Conservation (phyloP, 2,797 vertebrate species). For the Molossus alvarezi region DNA sequence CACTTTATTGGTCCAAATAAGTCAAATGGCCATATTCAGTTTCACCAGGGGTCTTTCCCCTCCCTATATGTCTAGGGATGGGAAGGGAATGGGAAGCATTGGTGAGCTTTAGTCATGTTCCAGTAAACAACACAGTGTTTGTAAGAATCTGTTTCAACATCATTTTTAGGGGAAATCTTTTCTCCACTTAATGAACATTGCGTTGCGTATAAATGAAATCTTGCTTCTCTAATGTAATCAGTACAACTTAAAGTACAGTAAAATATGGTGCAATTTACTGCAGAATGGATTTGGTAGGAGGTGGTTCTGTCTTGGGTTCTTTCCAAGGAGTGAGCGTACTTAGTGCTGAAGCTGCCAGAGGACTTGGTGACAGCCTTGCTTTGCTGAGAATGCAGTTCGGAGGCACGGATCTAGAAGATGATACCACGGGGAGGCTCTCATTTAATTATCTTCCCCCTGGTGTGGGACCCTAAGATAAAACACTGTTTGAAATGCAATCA, state of each 20-base stretch:
- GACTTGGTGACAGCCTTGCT: slow-evolving; percentile 4
- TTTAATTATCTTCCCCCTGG: slow-evolving; percentile 34
- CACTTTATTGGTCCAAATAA: neutral
- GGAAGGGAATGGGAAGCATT: neutral
- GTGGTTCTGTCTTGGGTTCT: slow-evolving; percentile 52
- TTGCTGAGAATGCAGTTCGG: slow-evolving; percentile 56
- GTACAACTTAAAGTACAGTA: neutral
- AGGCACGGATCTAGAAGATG: neutral
- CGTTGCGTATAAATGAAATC: neutral
- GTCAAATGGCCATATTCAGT: neutral
- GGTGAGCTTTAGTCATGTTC: neutral
- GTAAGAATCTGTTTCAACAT: slow-evolving; percentile 12
- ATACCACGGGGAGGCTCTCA: neutral
- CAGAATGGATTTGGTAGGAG: neutral
- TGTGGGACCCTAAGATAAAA: slow-evolving; percentile 6
- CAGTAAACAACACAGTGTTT: neutral
- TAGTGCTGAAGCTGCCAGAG: slow-evolving; percentile 25
- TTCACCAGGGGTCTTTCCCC: neutral
- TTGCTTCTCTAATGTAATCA: neutral
- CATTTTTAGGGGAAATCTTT: neutral
- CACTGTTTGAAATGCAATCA: slow-evolving; percentile 13
- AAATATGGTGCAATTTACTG: neutral
- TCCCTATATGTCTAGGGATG: neutral
- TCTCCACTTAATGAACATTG: slow-evolving; percentile 26
- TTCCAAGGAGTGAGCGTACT: slow-evolving; percentile 13